These are phyloP conservation scores for Phthorimaea operculella DNA, from an alignment of 1,140 invertebrate species.

Conservation along the genomic window DNA sequence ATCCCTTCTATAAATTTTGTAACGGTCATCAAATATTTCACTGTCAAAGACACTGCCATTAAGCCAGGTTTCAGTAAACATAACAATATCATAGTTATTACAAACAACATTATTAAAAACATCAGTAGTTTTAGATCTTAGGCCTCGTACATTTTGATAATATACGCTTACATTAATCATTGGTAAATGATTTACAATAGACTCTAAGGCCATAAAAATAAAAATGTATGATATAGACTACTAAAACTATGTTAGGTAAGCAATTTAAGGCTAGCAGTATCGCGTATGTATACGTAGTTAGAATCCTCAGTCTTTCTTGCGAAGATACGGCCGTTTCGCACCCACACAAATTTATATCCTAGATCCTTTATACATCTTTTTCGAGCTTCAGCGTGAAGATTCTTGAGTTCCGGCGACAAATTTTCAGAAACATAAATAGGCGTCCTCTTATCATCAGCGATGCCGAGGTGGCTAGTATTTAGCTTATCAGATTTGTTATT, in stretches of 20 bases:
- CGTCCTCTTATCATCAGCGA: not conserved
- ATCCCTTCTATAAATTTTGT: slow-evolving; percentile 12
- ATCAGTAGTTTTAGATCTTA: not conserved
- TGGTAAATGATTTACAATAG: not conserved
- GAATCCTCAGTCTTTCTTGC: slow-evolving; percentile 1
- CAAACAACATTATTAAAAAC: not conserved
- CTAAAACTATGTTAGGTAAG: not conserved
- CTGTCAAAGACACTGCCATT: slow-evolving; percentile 6
- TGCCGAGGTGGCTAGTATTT: not conserved
- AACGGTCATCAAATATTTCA: slow-evolving; percentile 12
- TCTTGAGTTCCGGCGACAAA: slow-evolving; percentile 3
- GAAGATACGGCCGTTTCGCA: not conserved
- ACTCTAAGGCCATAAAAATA: not conserved
- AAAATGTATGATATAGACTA: not conserved
- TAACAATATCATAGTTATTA: not conserved
- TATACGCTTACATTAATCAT: not conserved
- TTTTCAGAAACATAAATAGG: slow-evolving; percentile 5
- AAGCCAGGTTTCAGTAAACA: slow-evolving; percentile 16
- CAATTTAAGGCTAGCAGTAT: slow-evolving; percentile 1
- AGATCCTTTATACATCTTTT: not conserved
- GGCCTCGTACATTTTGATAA: slow-evolving; percentile 1
- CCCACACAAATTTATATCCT: slow-evolving; percentile 3
- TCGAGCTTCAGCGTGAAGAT: not conserved
- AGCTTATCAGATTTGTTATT: slow-evolving; percentile 2
- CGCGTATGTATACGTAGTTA: not conserved